phyloP scores from a whole-genome alignment of 2,797 vertebrate genomes.

The Salarias fasciatus region DNA sequence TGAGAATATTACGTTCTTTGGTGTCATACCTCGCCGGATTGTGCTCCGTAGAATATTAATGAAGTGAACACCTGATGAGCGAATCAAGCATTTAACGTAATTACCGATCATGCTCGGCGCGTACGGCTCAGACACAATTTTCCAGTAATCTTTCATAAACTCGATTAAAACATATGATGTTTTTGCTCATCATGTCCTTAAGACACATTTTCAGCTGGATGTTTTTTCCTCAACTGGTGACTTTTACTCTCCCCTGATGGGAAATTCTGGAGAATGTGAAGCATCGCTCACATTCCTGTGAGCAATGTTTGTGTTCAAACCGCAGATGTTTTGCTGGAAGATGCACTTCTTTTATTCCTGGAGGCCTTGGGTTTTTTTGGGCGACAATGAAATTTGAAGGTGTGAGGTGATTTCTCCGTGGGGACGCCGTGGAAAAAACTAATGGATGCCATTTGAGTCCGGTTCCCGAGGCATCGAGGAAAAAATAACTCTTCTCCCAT shows the following conservation, averaged over 20 bases:
- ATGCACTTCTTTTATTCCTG: conserved; percentile 13
- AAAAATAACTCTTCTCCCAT: conserved; percentile 43
- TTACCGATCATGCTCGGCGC: not conserved
- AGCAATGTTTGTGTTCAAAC: conserved; percentile 1
- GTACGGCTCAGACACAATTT: too few species aligned
- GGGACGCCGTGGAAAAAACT: conserved; percentile 54
- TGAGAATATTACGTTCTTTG: too few species aligned
- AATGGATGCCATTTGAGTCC: conserved; percentile 64
- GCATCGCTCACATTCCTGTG: not conserved
- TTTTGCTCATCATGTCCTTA: not conserved
- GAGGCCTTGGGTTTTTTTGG: conserved; percentile 26
- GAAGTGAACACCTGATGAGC: not conserved
- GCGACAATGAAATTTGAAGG: conserved; percentile 47
- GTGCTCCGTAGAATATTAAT: too few species aligned
- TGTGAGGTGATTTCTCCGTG: conserved; percentile 49
- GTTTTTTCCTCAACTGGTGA: not conserved
- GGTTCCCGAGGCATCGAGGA: conserved; percentile 50
- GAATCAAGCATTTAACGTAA: not conserved
- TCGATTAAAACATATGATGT: too few species aligned
- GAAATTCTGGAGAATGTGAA: conserved; percentile 8
- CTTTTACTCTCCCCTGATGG: not conserved
- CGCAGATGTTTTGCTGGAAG: not conserved
- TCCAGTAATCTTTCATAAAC: too few species aligned
- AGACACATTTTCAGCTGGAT: not conserved
- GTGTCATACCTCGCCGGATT: too few species aligned